A percentile compares a stretch with the other conserved stretches of the same genome.
phyloP scores from a whole-genome alignment of 1,140 invertebrate species.

The Lethrus apterus region DNA sequence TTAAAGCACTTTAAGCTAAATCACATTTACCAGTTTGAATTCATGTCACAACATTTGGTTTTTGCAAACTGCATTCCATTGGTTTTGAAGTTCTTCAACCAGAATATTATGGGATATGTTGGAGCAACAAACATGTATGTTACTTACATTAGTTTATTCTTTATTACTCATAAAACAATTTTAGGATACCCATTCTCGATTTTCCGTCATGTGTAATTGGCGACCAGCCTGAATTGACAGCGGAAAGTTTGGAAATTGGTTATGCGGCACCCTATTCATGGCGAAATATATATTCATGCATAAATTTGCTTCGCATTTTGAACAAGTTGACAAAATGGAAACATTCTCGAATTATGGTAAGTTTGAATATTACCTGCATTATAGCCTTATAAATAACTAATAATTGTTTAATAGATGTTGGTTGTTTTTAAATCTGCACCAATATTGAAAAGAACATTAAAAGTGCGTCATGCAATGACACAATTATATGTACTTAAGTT shows the following conservation, averaged over 20 bases:
- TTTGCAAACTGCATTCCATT: slow-evolving; percentile 99
- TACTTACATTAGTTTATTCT: slow-evolving; percentile 2
- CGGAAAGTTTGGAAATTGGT: slow-evolving; percentile 87
- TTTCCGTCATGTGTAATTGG: slow-evolving; percentile 96
- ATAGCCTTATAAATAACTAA: background rate
- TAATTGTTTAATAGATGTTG: slow-evolving; percentile 66
- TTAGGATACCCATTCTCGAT: slow-evolving; percentile 83
- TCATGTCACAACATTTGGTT: slow-evolving; percentile 97
- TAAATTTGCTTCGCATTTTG: slow-evolving; percentile 92
- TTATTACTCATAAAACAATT: slow-evolving; percentile 26
- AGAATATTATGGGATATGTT: slow-evolving; percentile 94
- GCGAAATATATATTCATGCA: slow-evolving; percentile 97
- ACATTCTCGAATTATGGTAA: slow-evolving; percentile 94
- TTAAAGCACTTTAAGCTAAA: slow-evolving; percentile 99
- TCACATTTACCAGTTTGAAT: slow-evolving; percentile 99
- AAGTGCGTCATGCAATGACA: slow-evolving; percentile 94
- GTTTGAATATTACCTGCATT: slow-evolving; percentile 15
- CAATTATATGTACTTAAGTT: slow-evolving; percentile 97
- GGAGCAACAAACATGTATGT: slow-evolving; percentile 85
- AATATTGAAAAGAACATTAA: slow-evolving; percentile 92
- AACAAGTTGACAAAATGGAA: slow-evolving; percentile 99
- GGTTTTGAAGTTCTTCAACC: slow-evolving; percentile 98
- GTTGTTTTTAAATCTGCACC: slow-evolving; percentile 99
- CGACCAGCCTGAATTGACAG: slow-evolving; percentile 88
- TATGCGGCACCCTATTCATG: slow-evolving; percentile 86